Evolutionary conservation across 2,888 invertebrate species (phyloP).

Genomic region (Azorinus chamasolen): DNA sequence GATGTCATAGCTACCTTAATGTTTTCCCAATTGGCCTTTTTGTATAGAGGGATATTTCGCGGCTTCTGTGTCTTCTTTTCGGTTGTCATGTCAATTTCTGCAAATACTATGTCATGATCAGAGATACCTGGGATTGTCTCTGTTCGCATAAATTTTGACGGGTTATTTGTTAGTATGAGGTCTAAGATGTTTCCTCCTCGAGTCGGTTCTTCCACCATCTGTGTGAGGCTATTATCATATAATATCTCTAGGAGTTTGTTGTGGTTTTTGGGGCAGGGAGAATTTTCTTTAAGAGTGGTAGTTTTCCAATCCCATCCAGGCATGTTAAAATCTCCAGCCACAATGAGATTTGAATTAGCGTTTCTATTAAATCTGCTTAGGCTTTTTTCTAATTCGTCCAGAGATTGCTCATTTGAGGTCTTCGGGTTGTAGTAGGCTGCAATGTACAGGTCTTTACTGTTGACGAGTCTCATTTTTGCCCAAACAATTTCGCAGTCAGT

Average conservation of each 20-base stretch:
- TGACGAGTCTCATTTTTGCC: slow-evolving; percentile 1
- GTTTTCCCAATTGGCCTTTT: slow-evolving; percentile 43
- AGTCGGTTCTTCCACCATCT: slow-evolving; percentile 48
- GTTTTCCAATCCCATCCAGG: slow-evolving; percentile 11
- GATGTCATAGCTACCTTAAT: slow-evolving; percentile 23
- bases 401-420: not conserved
- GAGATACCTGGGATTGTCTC: slow-evolving; percentile 44
- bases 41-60: slow-evolving; percentile 47
- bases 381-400: not conserved
- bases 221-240: slow-evolving; percentile 43
- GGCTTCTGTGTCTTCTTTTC: slow-evolving; percentile 15
- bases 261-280: not conserved
- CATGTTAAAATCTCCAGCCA: slow-evolving; percentile 7
- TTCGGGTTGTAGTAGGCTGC: slow-evolving; percentile 4
- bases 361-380: not conserved
- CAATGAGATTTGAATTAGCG: not conserved
- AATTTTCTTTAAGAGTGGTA: not conserved
- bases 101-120: too few relatives aligned
- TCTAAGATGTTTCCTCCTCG: slow-evolving; percentile 49
- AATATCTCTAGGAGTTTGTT: slow-evolving; percentile 17
- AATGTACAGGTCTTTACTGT: not conserved
- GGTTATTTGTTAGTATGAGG: slow-evolving; percentile 54
- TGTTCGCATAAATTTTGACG: slow-evolving; percentile 4
- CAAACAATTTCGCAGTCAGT: slow-evolving; percentile 6
- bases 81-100: slow-evolving; percentile 13